Conservation (phyloP, 2,113 vertebrate genomes). For the Microtus pennsylvanicus region DNA sequence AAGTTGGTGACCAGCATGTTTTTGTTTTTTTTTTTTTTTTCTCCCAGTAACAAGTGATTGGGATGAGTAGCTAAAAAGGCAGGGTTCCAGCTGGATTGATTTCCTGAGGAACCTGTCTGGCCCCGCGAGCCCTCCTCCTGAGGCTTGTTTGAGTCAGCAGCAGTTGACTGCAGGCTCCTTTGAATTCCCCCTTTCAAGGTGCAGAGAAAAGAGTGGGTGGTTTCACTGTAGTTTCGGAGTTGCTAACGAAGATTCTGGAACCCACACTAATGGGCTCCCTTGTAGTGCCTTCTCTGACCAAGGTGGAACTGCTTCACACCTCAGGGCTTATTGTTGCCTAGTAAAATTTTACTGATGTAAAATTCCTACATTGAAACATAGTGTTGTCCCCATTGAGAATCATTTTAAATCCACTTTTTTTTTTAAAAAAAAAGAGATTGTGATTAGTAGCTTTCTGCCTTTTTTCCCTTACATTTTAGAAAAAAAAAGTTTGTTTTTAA, state of each 20-base stretch:
- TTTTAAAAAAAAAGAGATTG: background rate
- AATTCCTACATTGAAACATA: background rate
- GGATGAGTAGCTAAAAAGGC: background rate
- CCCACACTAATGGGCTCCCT: slow-evolving; percentile 81
- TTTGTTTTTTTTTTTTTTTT: background rate
- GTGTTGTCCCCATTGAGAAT: background rate
- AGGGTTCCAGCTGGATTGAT: slow-evolving; percentile 55
- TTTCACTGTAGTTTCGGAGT: slow-evolving; percentile 84
- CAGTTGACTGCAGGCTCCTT: slow-evolving; percentile 70
- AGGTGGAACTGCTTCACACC: slow-evolving; percentile 67
- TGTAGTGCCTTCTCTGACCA: slow-evolving; percentile 71
- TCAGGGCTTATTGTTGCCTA: slow-evolving; percentile 55
- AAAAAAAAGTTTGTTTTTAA: slow-evolving; percentile 28
- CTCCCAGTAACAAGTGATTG: background rate
- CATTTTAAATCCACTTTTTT: background rate
- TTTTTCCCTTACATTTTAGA: background rate
- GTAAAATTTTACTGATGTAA: slow-evolving; percentile 34
- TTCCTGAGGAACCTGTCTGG: slow-evolving; percentile 50
- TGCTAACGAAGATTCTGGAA: slow-evolving; percentile 78
- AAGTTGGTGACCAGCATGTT: background rate
- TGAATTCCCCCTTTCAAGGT: slow-evolving; percentile 76
- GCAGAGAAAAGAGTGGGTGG: slow-evolving; percentile 85
- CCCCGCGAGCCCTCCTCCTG: slow-evolving; percentile 60
- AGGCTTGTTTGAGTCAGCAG: slow-evolving; percentile 72
- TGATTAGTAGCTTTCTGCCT: background rate